phyloP scores from a whole-genome alignment of 2,797 vertebrate genomes.

The Muraenolepis orangiensis region DNA sequence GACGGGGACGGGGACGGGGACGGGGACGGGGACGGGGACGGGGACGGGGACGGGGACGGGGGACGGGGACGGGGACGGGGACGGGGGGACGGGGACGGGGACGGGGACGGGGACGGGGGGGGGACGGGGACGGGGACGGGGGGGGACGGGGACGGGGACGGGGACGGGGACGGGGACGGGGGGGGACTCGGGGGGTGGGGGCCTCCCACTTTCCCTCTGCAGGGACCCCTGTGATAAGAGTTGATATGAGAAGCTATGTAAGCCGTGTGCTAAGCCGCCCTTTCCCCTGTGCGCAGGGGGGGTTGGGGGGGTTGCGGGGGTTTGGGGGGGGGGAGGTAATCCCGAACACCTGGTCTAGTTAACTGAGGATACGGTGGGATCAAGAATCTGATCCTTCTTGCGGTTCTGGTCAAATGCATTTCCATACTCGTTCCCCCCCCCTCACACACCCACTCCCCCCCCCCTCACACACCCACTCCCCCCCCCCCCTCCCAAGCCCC shows the following conservation, averaged over 20 bases:
- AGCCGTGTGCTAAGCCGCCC: slow-evolving; percentile 66
- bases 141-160: neutral
- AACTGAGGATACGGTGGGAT: slow-evolving; percentile 63
- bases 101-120: neutral
- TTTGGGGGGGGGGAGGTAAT: slow-evolving; percentile 55
- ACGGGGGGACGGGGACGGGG: too few relatives aligned
- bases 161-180: too few relatives aligned
- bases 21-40: too few relatives aligned
- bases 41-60: neutral
- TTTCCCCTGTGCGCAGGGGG: slow-evolving; percentile 51
- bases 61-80: too few relatives aligned
- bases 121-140: too few relatives aligned
- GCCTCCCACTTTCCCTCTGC: slow-evolving; percentile 46
- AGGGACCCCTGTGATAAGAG: slow-evolving; percentile 64
- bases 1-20: neutral
- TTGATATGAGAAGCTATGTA: slow-evolving; percentile 70
- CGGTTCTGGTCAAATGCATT: slow-evolving; percentile 50
- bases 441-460: too few relatives aligned
- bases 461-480: too few relatives aligned
- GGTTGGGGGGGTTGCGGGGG: too few relatives aligned
- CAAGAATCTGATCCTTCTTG: slow-evolving; percentile 36
- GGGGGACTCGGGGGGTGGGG: neutral
- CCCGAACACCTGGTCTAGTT: slow-evolving; percentile 74
- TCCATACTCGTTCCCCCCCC: slow-evolving; percentile 33
- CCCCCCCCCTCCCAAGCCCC: too few relatives aligned